A percentile compares a stretch with the other conserved stretches of the same genome.
phyloP scores from a whole-genome alignment of 1,140 invertebrate genomes.

The Conus betulinus region DNA sequence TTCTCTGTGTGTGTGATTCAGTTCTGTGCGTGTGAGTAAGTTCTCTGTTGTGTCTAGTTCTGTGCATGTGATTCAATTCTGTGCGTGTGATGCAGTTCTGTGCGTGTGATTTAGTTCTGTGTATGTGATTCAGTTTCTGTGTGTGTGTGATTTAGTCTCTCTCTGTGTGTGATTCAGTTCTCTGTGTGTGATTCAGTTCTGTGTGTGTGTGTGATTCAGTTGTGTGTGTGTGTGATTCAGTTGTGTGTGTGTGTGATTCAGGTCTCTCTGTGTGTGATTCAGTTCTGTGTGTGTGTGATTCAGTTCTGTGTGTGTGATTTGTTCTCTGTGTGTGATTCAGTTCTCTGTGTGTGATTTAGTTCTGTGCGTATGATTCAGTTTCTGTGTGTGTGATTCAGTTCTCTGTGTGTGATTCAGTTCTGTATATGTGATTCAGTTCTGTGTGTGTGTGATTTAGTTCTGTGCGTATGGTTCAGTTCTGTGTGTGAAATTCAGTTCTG shows the following conservation, averaged over 20 bases:
- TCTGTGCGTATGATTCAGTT: background rate
- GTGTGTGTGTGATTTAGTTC: background rate
- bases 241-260: no score
- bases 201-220: background rate
- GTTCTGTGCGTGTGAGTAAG: background rate
- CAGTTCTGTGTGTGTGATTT: no score
- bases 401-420: background rate
- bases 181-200: background rate
- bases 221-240: no score
- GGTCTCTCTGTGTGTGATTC: background rate
- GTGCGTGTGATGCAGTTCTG: background rate
- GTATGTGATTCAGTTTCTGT: no score
- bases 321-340: no score
- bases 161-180: no score
- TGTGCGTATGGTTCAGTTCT: background rate
- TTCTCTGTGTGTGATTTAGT: background rate
- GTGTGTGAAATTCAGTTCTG: background rate
- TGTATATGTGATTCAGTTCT: background rate
- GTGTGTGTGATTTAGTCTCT: no score
- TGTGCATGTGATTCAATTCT: background rate
- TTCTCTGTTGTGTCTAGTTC: background rate
- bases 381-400: background rate
- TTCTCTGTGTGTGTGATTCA: background rate
- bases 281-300: no score
- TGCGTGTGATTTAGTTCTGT: background rate